Evolutionary conservation across 2,797 vertebrate species (phyloP).

Genomic region (Cossypha dichroa): DNA sequence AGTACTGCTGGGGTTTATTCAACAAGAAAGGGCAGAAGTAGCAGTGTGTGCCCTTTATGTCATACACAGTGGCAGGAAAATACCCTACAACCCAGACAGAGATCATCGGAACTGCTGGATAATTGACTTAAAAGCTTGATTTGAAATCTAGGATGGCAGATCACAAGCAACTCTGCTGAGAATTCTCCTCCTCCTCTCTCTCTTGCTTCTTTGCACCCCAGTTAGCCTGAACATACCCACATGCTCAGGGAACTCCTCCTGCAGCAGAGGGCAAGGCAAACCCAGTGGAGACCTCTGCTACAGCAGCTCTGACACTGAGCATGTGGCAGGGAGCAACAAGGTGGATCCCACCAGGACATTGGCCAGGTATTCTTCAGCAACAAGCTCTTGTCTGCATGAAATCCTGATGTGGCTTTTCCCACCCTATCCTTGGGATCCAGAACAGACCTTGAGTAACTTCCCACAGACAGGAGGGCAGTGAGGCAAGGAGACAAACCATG

Average conservation of each 20-base stretch:
- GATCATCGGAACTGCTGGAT: not conserved
- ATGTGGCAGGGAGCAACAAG: rapidly evolving
- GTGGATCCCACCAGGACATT: not conserved
- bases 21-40: not conserved
- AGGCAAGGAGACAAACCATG: not conserved
- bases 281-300: not conserved
- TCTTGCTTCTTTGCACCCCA: not conserved
- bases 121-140: not conserved
- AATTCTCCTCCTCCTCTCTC: not conserved
- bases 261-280: not conserved
- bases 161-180: not conserved
- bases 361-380: not conserved
- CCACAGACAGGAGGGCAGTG: not conserved
- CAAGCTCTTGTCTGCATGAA: not conserved
- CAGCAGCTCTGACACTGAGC: rapidly evolving
- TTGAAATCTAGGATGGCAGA: not conserved
- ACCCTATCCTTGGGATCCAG: not conserved
- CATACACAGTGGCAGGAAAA: not conserved
- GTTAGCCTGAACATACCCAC: not conserved
- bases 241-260: not conserved
- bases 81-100: not conserved
- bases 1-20: not conserved
- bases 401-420: not conserved
- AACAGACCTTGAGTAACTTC: rapidly evolving
- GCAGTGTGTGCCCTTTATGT: not conserved